phyloP scores from a whole-genome alignment of 2,888 invertebrate genomes.

The Nematopogon swammerdamellus region DNA sequence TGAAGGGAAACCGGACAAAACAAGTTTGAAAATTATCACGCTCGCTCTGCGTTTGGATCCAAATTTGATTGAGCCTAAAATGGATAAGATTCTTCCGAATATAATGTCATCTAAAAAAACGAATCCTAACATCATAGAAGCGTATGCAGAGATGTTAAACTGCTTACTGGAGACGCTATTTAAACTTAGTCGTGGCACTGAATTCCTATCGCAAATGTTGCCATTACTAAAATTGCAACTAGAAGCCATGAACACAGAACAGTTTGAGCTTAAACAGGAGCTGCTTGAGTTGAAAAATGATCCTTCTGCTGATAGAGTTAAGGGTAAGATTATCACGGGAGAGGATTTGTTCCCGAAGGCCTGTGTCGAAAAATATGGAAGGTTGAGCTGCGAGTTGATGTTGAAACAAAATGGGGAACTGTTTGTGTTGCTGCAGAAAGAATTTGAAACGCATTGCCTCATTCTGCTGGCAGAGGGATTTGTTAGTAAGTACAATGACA shows the following conservation, averaged over 20 bases:
- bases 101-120: slow-evolving; percentile 36
- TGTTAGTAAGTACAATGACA: slow-evolving; percentile 28
- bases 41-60: slow-evolving; percentile 39
- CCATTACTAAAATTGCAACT: slow-evolving; percentile 30
- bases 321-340: slow-evolving; percentile 29
- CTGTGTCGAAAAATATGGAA: slow-evolving; percentile 36
- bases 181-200: slow-evolving; percentile 37
- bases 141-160: slow-evolving; percentile 34
- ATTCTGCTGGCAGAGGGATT: slow-evolving; percentile 32
- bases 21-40: slow-evolving; percentile 33
- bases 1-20: slow-evolving; percentile 33
- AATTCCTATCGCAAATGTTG: slow-evolving; percentile 35
- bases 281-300: slow-evolving; percentile 18
- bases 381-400: slow-evolving; percentile 39
- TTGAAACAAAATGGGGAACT: slow-evolving; percentile 44
- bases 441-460: slow-evolving; percentile 36
- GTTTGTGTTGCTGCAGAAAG: slow-evolving; percentile 29
- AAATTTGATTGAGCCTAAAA: slow-evolving; percentile 33
- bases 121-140: slow-evolving; percentile 18
- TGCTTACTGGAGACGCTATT: slow-evolving; percentile 38
- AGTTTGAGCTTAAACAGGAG: slow-evolving; percentile 28
- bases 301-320: slow-evolving; percentile 18
- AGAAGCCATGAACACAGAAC: slow-evolving; percentile 33
- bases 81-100: slow-evolving; percentile 30
- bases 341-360: slow-evolving; percentile 33